These are phyloP conservation scores for Eucera pruinosa DNA, from an alignment of 2,888 invertebrate species.

Conservation along the genomic window DNA sequence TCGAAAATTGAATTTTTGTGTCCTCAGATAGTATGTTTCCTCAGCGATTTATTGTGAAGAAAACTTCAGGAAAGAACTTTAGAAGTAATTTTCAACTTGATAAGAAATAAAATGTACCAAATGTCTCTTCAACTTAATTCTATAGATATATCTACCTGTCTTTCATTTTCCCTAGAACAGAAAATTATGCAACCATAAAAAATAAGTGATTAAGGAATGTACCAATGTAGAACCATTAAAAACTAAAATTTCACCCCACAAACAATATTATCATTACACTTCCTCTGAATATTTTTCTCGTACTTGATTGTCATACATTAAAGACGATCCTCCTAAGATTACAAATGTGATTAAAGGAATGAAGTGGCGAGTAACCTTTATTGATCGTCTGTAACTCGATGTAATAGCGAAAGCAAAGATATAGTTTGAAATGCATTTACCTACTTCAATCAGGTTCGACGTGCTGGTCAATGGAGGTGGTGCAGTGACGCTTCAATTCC, in stretches of 20 bases:
- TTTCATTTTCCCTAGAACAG: no score
- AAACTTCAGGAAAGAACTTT: no score
- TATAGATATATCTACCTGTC: no score
- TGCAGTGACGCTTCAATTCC: constrained; percentile 98
- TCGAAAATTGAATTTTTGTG: background rate
- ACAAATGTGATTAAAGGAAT: constrained; percentile 4
- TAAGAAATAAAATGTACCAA: no score
- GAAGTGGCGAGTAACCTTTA: constrained; percentile 28
- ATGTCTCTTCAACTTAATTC: no score
- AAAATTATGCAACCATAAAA: no score
- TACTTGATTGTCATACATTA: background rate
- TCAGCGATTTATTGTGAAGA: background rate
- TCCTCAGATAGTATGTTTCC: background rate
- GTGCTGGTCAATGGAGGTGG: constrained; percentile 99
- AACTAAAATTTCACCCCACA: no score
- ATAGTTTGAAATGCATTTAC: constrained; percentile 66
- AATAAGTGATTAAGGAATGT: no score
- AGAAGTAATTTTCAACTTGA: no score
- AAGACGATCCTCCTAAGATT: background rate
- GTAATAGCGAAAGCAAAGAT: constrained; percentile 51
- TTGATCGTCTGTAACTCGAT: constrained; percentile 31
- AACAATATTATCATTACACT: no score
- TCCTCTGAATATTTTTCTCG: background rate
- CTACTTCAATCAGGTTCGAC: constrained; percentile 92
- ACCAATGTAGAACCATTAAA: no score